Evolutionary conservation across 2,888 invertebrate genomes (phyloP), one percentile per base, ranked within the genome.

Genomic region (Cerastis leucographa): DNA sequence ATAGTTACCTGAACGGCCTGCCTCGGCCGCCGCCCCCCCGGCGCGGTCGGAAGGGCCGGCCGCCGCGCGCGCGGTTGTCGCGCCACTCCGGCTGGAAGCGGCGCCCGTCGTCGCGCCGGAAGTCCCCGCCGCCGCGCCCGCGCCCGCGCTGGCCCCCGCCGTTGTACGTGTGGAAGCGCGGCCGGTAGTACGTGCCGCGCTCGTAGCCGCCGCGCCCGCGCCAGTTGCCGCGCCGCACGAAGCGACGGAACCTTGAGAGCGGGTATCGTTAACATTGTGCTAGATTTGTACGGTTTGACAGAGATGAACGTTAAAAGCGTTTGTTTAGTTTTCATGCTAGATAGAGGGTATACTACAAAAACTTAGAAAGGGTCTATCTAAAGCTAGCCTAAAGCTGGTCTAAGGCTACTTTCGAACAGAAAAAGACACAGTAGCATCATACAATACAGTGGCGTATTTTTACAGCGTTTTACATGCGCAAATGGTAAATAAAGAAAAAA

Each of bases 141-240:
- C 96, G 90, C 84, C 97, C 97, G n/a, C 97, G 93, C 4, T 97
- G 95, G 5, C 97, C 97, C 71, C 97, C 97, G 59, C 97, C 97
- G 92, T 97, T 97, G 94, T 97, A 97, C 35, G 97, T 97, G 92
- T 98, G 98, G 97, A 98, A 98, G 83, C 98, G 97, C 1, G 98
- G 98, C 88, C 98, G 98, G 95, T 98, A 98, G 94, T 98, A 98
- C 0, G 98, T 98, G 83, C 98, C 98, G 74, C 98, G 97, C 91
- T 98, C 98, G 92, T 97, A 98, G 35, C 97, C 97, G 72, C 97
- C 97, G 71, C 97, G 96, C 0, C 97, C 96, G 90, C 96, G 96
- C 96, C 96, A 96, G 89, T 94, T 94, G 84, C 97, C 97, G 87
- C 97, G 97, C 0, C 96, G 95, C 70, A 91, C 94, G 71, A 95